Percentiles rank a stretch among this genome's conserved stretches.
These are phyloP conservation scores for Serinus canaria DNA, from an alignment of 2,113 vertebrate species.

Conservation along the genomic window DNA sequence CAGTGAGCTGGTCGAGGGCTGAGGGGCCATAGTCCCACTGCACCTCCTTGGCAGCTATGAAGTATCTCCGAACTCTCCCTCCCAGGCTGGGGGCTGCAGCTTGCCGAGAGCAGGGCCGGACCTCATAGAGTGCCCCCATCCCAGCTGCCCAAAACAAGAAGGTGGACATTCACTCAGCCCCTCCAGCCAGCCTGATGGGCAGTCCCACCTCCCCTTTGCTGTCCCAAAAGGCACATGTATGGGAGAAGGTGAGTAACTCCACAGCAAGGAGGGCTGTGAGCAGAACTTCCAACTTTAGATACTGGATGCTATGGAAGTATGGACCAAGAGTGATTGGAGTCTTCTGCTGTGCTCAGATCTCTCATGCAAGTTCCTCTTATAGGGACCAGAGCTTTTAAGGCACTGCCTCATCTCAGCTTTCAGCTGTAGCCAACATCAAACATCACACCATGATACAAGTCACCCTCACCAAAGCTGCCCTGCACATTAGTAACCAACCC, in stretches of 20 bases:
- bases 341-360: background rate
- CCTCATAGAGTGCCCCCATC: constrained; percentile 75
- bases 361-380: background rate
- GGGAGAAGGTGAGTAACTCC: background rate
- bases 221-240: background rate
- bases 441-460: background rate
- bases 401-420: background rate
- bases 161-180: background rate
- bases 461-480: background rate
- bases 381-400: background rate
- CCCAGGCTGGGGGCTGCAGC: background rate
- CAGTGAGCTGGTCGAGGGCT: constrained; percentile 32
- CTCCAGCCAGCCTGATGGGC: background rate
- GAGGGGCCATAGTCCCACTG: constrained; percentile 74
- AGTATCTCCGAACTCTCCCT: constrained; percentile 72
- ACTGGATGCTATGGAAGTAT: background rate
- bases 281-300: background rate
- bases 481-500: background rate
- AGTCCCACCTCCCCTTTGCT: background rate
- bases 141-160: constrained; percentile 61
- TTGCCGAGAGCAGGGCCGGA: constrained; percentile 62
- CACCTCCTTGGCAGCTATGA: constrained; percentile 73
- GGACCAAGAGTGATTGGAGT: background rate
- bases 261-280: background rate
- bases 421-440: background rate